Conservation (phyloP, 2,888 invertebrate genomes). For the Idaea biselata region DNA sequence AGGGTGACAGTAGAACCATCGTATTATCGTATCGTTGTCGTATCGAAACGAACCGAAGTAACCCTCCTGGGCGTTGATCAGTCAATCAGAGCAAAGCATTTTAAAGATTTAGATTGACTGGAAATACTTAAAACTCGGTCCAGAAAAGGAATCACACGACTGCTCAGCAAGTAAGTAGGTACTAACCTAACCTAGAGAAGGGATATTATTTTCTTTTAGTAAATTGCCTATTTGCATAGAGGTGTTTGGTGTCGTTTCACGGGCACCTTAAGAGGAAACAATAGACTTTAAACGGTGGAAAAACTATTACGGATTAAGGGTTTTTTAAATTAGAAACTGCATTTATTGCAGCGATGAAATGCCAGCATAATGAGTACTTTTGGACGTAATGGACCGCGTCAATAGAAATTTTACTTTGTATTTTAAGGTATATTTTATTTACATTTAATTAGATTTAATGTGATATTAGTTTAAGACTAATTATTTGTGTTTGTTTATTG, state of each 20-base stretch:
- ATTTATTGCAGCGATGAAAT: not conserved
- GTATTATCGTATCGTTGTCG: no score
- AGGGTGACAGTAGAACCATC: no score
- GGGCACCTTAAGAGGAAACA: conserved; percentile 10
- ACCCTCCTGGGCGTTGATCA: no score
- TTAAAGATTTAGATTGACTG: conserved; percentile 17
- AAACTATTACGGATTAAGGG: not conserved
- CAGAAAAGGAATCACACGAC: conserved; percentile 52
- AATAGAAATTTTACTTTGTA: no score
- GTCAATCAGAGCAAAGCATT: no score
- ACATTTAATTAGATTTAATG: no score
- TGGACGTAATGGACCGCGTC: no score
- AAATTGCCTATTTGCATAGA: conserved; percentile 21
- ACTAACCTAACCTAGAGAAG: conserved; percentile 6
- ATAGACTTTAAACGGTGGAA: not conserved
- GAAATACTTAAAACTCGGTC: conserved; percentile 17
- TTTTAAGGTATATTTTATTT: no score
- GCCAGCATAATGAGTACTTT: no score
- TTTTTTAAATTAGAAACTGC: not conserved
- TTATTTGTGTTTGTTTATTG: no score
- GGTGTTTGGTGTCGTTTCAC: conserved; percentile 13
- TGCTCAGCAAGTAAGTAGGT: conserved; percentile 5
- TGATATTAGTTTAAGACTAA: no score
- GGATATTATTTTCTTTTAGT: conserved; percentile 13
- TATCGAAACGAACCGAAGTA: no score